phyloP scores from a whole-genome alignment of 2,797 vertebrate species.

The Spinibarbus caldwelli region DNA sequence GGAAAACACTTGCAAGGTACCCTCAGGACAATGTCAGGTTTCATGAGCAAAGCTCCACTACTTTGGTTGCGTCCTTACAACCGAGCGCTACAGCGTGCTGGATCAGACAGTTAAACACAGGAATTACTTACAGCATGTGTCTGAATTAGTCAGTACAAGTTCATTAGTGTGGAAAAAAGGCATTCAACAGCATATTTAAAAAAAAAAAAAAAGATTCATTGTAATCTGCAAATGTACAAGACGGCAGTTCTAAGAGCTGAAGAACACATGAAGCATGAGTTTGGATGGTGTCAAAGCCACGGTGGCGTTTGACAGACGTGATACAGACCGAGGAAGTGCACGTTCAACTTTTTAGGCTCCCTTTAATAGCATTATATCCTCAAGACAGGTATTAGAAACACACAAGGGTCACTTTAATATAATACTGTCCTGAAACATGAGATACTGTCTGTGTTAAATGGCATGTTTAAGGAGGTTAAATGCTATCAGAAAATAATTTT shows the following conservation, averaged over 20 bases:
- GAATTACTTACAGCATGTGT: conserved; percentile 57
- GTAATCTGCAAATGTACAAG: conserved; percentile 35
- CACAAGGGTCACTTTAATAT: conserved; percentile 11
- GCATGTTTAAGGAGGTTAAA: conserved; percentile 12
- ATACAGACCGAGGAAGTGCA: neutral
- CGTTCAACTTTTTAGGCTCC: conserved; percentile 27
- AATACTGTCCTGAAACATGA: conserved; percentile 49
- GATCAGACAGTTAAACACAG: conserved; percentile 63
- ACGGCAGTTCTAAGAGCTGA: conserved; percentile 34
- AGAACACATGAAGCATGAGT: conserved; percentile 34
- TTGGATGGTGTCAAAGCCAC: conserved; percentile 1
- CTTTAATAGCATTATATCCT: conserved; percentile 7
- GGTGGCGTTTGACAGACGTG: conserved; percentile 17
- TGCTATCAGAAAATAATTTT: neutral
- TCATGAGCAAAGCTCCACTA: conserved; percentile 60
- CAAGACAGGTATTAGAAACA: neutral
- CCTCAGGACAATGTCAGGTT: conserved; percentile 54
- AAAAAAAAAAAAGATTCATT: neutral
- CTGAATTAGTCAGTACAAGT: conserved; percentile 43
- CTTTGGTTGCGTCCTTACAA: conserved; percentile 66
- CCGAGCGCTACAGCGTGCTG: conserved; percentile 66
- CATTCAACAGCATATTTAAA: neutral
- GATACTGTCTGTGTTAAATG: conserved; percentile 42
- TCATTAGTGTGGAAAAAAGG: conserved; percentile 31
- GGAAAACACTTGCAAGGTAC: conserved; percentile 63